Evolutionary conservation across 2,113 vertebrate species (phyloP).

Genomic region (Antechinus flavipes): DNA sequence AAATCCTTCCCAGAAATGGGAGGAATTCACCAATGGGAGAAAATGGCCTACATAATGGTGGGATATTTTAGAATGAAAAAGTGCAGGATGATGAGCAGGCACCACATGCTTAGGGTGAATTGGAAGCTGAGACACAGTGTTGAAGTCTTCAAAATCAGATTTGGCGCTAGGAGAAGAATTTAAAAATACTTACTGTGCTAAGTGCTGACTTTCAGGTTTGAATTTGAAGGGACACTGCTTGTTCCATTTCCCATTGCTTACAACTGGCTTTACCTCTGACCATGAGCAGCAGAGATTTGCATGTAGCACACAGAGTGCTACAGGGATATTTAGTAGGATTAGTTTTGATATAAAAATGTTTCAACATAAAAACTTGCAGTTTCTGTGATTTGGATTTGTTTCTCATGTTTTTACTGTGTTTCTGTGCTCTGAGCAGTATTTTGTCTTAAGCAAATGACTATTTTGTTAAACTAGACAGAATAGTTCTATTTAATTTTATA

Average conservation of each 20-base stretch:
- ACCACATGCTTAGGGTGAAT: not conserved
- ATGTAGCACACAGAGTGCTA: not conserved
- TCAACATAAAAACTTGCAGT: not conserved
- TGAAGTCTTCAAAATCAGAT: not conserved
- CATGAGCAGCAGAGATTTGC: not conserved
- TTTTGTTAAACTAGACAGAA: not conserved
- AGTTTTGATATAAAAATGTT: not conserved
- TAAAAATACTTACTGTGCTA: not conserved
- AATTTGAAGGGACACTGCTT: not conserved
- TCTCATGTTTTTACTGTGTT: not conserved
- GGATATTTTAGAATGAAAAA: not conserved
- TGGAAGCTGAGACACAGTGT: not conserved
- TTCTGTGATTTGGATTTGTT: not conserved
- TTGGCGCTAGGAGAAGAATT: not conserved
- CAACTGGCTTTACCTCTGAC: not conserved
- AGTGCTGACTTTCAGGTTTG: not conserved
- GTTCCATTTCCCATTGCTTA: not conserved
- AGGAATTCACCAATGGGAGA: not conserved
- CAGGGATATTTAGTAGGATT: not conserved
- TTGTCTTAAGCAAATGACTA: not conserved
- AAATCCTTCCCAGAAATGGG: not conserved
- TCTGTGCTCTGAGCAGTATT: not conserved
- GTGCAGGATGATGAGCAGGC: not conserved
- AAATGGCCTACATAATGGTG: not conserved
- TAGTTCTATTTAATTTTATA: not conserved